A percentile compares a stretch with the other conserved stretches of the same genome.
These are phyloP conservation scores for Zophobas atratus DNA, from an alignment of 1,140 invertebrate genomes.

Conservation along the genomic window DNA sequence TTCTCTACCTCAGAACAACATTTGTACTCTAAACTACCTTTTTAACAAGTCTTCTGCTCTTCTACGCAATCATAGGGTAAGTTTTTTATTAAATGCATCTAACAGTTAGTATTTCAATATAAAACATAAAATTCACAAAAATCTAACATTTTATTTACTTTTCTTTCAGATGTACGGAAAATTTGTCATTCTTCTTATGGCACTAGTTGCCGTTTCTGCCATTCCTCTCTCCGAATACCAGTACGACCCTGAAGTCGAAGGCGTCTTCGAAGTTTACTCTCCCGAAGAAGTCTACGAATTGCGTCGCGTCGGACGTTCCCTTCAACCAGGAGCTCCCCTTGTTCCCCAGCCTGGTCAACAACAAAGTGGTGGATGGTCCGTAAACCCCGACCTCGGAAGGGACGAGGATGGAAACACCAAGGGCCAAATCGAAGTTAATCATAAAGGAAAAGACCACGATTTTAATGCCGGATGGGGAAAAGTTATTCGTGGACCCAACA, in stretches of 20 bases:
- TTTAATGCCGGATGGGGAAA: conserved; percentile 53
- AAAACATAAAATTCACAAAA: no score
- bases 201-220: no score
- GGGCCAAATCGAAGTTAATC: conserved; percentile 44
- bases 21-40: no score
- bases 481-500: conserved; percentile 48
- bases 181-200: no score
- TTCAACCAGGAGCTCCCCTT: conserved; percentile 9
- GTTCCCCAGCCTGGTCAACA: not conserved
- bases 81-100: no score
- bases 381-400: conserved; percentile 48
- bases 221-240: not conserved
- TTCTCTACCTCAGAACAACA: no score
- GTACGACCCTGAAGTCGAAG: conserved; percentile 7
- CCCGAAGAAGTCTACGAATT: not conserved
- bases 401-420: conserved; percentile 52
- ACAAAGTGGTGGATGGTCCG: conserved; percentile 43
- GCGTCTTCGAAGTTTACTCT: not conserved
- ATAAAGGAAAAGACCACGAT: conserved; percentile 54
- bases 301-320: not conserved
- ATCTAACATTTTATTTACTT: no score
- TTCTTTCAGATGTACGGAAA: no score
- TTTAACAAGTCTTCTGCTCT: no score
- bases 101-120: no score
- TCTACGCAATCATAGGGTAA: no score